phyloP scores from a whole-genome alignment of 2,888 invertebrate genomes.

The Cecidostiba fungosa region DNA sequence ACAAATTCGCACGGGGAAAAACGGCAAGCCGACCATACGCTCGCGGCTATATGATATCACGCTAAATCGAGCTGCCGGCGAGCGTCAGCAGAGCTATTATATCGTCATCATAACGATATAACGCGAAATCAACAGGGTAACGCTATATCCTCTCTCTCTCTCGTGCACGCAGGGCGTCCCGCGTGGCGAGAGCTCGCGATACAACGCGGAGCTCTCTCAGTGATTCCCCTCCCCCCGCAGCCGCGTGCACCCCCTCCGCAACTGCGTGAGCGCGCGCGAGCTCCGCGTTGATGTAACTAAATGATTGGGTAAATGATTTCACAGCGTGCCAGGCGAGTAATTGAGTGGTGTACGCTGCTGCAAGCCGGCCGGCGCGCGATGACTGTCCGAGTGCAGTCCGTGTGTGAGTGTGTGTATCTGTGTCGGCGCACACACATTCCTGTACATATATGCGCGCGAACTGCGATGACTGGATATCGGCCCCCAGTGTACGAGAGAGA shows the following conservation, averaged over 20 bases:
- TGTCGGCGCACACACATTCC: not conserved
- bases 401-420: not conserved
- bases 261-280: slow-evolving; percentile 70
- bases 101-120: slow-evolving; percentile 80
- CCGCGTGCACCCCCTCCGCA: slow-evolving; percentile 56
- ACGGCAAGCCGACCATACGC: slow-evolving; percentile 59
- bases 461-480: slow-evolving; percentile 35
- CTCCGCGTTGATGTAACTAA: slow-evolving; percentile 80
- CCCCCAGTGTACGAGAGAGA: not conserved
- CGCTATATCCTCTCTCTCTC: slow-evolving; percentile 71
- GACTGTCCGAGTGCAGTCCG: slow-evolving; percentile 43
- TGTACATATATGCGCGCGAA: slow-evolving; percentile 46
- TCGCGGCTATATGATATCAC: slow-evolving; percentile 67
- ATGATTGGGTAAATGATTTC: slow-evolving; percentile 81
- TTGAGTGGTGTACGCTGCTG: slow-evolving; percentile 76
- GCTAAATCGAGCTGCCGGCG: slow-evolving; percentile 72
- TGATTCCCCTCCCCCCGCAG: slow-evolving; percentile 53
- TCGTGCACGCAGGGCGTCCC: slow-evolving; percentile 68
- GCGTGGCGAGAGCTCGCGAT: not conserved
- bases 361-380: slow-evolving; percentile 50
- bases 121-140: slow-evolving; percentile 79
- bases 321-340: slow-evolving; percentile 79
- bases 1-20: slow-evolving; percentile 39
- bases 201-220: slow-evolving; percentile 34
- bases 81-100: slow-evolving; percentile 77